Conservation (phyloP, 1,140 invertebrate species). For the Zaprionus lachaisei region DNA sequence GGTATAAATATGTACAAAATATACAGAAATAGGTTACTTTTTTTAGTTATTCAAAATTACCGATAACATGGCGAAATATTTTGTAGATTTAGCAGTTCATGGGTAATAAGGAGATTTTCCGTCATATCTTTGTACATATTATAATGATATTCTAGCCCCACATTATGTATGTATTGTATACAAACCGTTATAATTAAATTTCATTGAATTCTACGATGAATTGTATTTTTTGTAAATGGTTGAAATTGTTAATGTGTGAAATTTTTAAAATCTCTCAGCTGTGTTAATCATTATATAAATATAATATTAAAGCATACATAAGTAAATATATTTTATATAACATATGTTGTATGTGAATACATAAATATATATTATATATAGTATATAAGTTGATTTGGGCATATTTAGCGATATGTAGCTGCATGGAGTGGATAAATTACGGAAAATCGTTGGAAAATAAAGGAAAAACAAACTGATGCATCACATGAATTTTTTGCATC, state of each 20-base stretch:
- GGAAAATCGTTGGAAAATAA: conserved; percentile 27
- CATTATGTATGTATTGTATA: too few species aligned
- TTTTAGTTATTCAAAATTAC: too few species aligned
- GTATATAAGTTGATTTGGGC: neutral
- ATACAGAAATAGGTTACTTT: too few species aligned
- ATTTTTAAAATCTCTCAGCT: conserved; percentile 48
- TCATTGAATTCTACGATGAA: too few species aligned
- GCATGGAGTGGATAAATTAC: neutral
- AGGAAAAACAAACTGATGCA: conserved; percentile 40
- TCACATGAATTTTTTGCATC: conserved; percentile 69
- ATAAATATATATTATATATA: neutral
- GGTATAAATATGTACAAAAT: too few species aligned
- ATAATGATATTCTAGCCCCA: too few species aligned
- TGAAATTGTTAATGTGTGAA: conserved; percentile 16
- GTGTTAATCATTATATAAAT: conserved; percentile 30
- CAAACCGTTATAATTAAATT: too few species aligned
- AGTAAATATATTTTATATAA: neutral
- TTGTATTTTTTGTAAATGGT: neutral
- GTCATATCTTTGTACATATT: too few species aligned
- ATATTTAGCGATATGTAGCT: neutral
- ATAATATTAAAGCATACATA: too few species aligned
- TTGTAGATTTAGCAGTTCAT: too few species aligned
- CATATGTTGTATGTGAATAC: neutral
- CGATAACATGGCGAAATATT: too few species aligned
- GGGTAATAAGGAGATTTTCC: too few species aligned